Conservation (phyloP, 2,888 invertebrate species). For the Colletes collaris region DNA sequence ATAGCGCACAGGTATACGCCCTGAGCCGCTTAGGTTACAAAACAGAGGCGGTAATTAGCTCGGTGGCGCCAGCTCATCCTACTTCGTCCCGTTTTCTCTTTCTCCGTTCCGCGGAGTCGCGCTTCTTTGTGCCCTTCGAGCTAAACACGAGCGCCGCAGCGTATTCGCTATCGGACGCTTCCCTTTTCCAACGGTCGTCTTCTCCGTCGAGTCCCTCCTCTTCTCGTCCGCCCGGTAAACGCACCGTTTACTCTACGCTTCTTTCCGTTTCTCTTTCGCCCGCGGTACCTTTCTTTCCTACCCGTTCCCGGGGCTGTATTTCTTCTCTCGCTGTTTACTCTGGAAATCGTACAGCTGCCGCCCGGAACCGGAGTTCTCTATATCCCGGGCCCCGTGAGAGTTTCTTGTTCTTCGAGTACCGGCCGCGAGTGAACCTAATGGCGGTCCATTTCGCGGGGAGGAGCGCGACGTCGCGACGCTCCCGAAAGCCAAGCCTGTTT, state of each 20-base stretch:
- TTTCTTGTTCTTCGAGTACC: slow-evolving; percentile 12
- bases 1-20: slow-evolving; percentile 61
- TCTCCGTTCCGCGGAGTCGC: slow-evolving; percentile 5
- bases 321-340: slow-evolving; percentile 34
- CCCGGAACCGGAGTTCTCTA: slow-evolving; percentile 9
- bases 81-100: slow-evolving; percentile 44
- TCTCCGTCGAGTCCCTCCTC: slow-evolving; percentile 5
- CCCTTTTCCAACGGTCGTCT: not conserved
- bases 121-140: slow-evolving; percentile 50
- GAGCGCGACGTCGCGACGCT: slow-evolving; percentile 1
- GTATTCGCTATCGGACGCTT: slow-evolving; percentile 28
- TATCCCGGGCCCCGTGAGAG: not conserved
- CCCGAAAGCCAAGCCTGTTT: slow-evolving; percentile 3
- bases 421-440: slow-evolving; percentile 37
- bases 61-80: slow-evolving; percentile 68
- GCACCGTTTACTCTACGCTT: slow-evolving; percentile 23
- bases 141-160: slow-evolving; percentile 35
- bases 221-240: slow-evolving; percentile 22
- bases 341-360: slow-evolving; percentile 23
- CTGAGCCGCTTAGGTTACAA: slow-evolving; percentile 76
- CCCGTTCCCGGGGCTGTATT: not conserved
- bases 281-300: not conserved
- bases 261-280: not conserved
- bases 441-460: slow-evolving; percentile 23
- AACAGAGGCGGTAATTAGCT: slow-evolving; percentile 77